Percentiles rank a stretch among this genome's conserved stretches.
These are phyloP conservation scores for Petrosia ficiformis DNA, from an alignment of 37 sponge, comb jelly and placozoan species.

Conservation along the genomic window DNA sequence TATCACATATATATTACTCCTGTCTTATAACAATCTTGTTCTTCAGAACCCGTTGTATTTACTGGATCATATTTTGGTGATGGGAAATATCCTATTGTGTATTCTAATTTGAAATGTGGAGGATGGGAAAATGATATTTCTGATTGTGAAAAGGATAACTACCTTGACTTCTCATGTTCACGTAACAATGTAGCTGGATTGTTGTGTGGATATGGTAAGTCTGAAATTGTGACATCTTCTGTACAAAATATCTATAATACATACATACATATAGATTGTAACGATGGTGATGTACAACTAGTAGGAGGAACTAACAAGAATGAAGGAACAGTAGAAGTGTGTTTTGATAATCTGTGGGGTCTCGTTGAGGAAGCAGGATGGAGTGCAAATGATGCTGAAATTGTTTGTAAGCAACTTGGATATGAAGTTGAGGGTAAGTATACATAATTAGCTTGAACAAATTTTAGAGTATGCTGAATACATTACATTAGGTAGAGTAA, in stretches of 20 bases:
- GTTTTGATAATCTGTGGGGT: neutral
- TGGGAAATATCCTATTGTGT: constrained; percentile 21
- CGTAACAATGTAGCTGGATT: constrained; percentile 8
- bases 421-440: neutral
- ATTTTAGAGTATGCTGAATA: neutral
- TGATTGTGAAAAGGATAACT: neutral
- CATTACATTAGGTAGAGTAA: neutral
- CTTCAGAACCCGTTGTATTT: neutral
- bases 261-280: neutral
- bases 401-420: neutral
- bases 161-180: neutral
- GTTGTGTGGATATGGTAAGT: constrained; percentile 4
- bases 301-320: neutral
- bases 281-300: neutral
- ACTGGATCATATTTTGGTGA: neutral
- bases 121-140: constrained; percentile 3
- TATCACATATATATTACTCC: neutral
- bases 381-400: neutral
- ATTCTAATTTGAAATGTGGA: neutral
- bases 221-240: neutral
- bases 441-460: neutral
- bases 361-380: neutral
- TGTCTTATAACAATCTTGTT: neutral
- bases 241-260: neutral
- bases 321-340: constrained; percentile 1